Base-by-base conservation (phyloP, 2,797 vertebrate species). In the Hypotaenidia okinawae region DNA sequence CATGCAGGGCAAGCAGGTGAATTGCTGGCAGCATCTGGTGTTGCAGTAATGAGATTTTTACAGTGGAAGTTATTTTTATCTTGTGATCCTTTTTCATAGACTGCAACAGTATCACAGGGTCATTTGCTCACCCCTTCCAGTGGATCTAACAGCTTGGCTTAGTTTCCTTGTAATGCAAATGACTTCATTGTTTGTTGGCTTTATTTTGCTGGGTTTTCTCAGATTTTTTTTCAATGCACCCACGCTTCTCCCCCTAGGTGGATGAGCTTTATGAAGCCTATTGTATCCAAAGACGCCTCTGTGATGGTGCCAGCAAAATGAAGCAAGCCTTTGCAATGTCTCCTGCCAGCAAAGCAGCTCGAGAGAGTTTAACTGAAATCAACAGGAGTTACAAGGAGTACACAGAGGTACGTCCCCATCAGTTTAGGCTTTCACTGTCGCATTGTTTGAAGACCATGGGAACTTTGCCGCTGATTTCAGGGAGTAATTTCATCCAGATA, bases 201-300 rank as follows among this genome's bases (percentile, higher is more conserved):
- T 90, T 84, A 70, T 69, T 93, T 87, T 75, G 17, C 39, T 84
- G 81, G 45, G 7, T 9, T 91, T 94, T 79, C 35, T 64, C 25
- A 25, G 30, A 1, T 2, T 68, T 54, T 80, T 77, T 54, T 87
- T 78, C 41, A 80, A n/a, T 27, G 16, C 11, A 7, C 19, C 49
- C 27, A 67, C 57, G 11, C 86, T 85, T 22, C 82, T 93, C 47
- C 43, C 24, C 13, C 68, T 97, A 99, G 99, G 98, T 99, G 84
- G 99, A 99, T n/a, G 99, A 99, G 97, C 98, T 99, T 92, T 99
- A 99, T 2, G 99, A 99, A 97, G 99, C 98, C 7, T 99, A 99
- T 88, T 99, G 99, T 93, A 99, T 99, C 98, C 99, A 99, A 97
- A 98, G 99, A 75, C 98, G 99, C 30, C 98, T 99, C 95, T 98